phyloP scores from a whole-genome alignment of 2,113 vertebrate species.

The Blennius ocellaris region DNA sequence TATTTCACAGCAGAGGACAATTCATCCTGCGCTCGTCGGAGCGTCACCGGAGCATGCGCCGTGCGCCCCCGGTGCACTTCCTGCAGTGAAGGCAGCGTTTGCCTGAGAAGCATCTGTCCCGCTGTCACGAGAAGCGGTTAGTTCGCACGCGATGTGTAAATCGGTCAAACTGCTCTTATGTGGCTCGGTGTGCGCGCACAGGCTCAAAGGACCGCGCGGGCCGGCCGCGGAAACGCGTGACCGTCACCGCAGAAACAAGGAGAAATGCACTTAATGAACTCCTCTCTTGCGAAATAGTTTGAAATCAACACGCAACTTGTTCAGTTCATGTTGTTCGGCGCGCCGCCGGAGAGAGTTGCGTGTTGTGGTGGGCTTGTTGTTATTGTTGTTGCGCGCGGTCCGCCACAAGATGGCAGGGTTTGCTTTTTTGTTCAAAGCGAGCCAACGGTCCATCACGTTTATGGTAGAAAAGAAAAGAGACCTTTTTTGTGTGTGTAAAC shows the following conservation, averaged over 20 bases:
- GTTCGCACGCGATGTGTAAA: conserved; percentile 79
- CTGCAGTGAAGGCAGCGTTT: conserved; percentile 73
- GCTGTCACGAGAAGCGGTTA: conserved; percentile 77
- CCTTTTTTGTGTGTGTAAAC: too few relatives aligned
- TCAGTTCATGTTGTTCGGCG: too few relatives aligned
- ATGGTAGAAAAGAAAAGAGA: too few relatives aligned
- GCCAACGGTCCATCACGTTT: too few relatives aligned
- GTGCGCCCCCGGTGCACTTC: conserved; percentile 66
- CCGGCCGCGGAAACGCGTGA: too few relatives aligned
- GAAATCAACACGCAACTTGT: too few relatives aligned
- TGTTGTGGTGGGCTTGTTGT: background rate
- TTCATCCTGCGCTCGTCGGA: conserved; percentile 64
- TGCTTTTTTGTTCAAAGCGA: background rate
- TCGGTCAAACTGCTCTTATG: conserved; percentile 69
- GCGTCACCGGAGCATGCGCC: conserved; percentile 69
- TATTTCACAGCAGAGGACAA: conserved; percentile 40
- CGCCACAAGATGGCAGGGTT: conserved; percentile 59
- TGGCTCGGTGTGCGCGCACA: conserved; percentile 2
- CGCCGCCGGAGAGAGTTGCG: too few relatives aligned
- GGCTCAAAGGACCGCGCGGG: too few relatives aligned
- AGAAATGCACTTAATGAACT: too few relatives aligned
- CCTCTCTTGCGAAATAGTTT: too few relatives aligned
- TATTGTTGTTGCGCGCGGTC: conserved; percentile 35
- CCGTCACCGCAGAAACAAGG: too few relatives aligned
- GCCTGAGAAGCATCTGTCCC: conserved; percentile 81